phyloP scores from a whole-genome alignment of 1,140 invertebrate species.

The Microplitis demolitor region DNA sequence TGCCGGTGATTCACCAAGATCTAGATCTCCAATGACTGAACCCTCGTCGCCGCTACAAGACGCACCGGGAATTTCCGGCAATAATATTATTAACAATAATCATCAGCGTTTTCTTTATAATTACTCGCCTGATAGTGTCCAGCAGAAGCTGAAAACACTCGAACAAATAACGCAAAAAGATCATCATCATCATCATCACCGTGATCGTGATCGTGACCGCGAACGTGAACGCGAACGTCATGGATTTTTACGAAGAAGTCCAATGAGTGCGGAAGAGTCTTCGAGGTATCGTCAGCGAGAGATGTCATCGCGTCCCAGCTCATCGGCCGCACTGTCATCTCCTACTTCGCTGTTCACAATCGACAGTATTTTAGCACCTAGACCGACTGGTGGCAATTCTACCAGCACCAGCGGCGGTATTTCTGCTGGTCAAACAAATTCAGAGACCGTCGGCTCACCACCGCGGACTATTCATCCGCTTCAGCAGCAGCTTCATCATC shows the following conservation, averaged over 20 bases:
- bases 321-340: conserved; percentile 59
- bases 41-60: conserved; percentile 51
- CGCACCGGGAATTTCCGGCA: conserved; percentile 40
- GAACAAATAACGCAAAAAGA: conserved; percentile 24
- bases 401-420: conserved; percentile 29
- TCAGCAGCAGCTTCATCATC: conserved; percentile 64
- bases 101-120: conserved; percentile 45
- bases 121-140: conserved; percentile 42
- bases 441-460: conserved; percentile 38
- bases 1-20: conserved; percentile 52
- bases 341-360: conserved; percentile 77
- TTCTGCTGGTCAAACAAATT: conserved; percentile 34
- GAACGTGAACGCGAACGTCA: conserved; percentile 17
- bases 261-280: conserved; percentile 37
- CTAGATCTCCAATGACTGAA: conserved; percentile 57
- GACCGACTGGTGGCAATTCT: conserved; percentile 46
- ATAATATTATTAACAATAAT: background rate
- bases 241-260: conserved; percentile 31
- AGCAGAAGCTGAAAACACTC: conserved; percentile 37
- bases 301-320: conserved; percentile 38
- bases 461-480: conserved; percentile 49
- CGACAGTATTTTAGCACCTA: conserved; percentile 77
- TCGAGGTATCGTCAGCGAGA: conserved; percentile 9
- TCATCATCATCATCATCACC: conserved; percentile 31
- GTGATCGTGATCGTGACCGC: conserved; percentile 31